Base-by-base conservation (phyloP, 2,113 vertebrate genomes). In the Vicugna pacos region DNA sequence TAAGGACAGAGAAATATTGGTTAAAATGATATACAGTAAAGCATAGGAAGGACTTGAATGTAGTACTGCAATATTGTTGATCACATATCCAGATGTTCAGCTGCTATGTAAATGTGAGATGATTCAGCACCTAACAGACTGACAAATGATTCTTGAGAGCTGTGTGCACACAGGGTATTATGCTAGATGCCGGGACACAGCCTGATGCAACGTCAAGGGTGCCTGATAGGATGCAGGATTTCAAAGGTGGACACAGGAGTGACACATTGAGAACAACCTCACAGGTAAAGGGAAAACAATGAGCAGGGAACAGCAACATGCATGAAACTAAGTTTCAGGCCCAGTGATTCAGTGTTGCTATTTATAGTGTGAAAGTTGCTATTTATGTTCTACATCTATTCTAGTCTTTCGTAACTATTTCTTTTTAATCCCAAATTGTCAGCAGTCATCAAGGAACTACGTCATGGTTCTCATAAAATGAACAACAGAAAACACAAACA, bases 21-120 rank as follows among this genome's bases (percentile, higher is more conserved):
- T 60, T 73, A 96, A 94, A 93, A 67, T 38, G 22, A 73, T 50
- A 87, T 16, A 52, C 76, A 80, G 67, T 38, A 94, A 65, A 91
- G 28, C 13, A 52, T 15, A 91, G 24, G 65, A 67, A 83, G n/a
- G 46, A 82, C 32, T 48, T 67, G 58, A 76, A 75, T 58, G 69
- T 1, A 80, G 64, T 90, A 91, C 0, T 94, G n/a, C 54, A 70
- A 20, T 65, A 69, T 20, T n/a, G 13, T 80, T 73, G 54, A 69
- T 86, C 30, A 58, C 48, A 86, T 52, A 60, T 5, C 19, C 22
- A 84, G 24, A 79, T 67, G 38, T 64, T 88, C 17, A 79, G 69
- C 2, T 70, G 46, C 19, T 30, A 35, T 52, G 6, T 79, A 52
- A 73, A 73, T 75, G 24, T 64, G 16, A 81, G 67, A 91, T 24